Conservation (phyloP, 2,113 vertebrate genomes). For the Bos indicus region DNA sequence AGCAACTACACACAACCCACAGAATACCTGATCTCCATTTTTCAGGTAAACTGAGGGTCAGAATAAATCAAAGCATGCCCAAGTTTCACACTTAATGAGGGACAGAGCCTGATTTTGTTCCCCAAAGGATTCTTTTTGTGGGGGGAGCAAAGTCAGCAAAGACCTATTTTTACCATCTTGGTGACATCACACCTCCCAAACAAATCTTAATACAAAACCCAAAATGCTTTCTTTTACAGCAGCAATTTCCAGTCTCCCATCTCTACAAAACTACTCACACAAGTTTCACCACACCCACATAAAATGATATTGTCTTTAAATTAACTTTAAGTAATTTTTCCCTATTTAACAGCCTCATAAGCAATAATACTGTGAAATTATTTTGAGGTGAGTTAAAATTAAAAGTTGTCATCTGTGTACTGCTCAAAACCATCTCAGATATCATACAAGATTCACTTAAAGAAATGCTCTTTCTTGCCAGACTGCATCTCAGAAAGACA, state of each 20-base stretch:
- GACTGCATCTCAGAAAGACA: neutral
- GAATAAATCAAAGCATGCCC: neutral
- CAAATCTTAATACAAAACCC: neutral
- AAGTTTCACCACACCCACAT: neutral
- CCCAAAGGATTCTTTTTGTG: neutral
- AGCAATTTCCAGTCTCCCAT: neutral
- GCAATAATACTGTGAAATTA: neutral
- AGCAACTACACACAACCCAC: neutral
- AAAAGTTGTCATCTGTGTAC: neutral
- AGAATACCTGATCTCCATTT: neutral
- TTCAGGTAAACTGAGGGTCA: neutral
- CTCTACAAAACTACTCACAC: neutral
- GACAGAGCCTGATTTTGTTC: neutral
- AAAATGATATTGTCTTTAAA: neutral
- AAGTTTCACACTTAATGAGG: neutral
- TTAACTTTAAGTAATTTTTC: neutral
- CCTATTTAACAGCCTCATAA: neutral
- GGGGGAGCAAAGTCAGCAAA: neutral
- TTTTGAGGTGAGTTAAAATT: neutral
- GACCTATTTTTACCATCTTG: neutral
- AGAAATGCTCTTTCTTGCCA: neutral
- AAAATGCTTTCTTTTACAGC: neutral
- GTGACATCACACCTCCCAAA: neutral
- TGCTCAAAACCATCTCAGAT: neutral
- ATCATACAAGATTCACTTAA: neutral